Evolutionary conservation across 2,113 vertebrate species (phyloP).

Genomic region (Coryphaenoides rupestris): DNA sequence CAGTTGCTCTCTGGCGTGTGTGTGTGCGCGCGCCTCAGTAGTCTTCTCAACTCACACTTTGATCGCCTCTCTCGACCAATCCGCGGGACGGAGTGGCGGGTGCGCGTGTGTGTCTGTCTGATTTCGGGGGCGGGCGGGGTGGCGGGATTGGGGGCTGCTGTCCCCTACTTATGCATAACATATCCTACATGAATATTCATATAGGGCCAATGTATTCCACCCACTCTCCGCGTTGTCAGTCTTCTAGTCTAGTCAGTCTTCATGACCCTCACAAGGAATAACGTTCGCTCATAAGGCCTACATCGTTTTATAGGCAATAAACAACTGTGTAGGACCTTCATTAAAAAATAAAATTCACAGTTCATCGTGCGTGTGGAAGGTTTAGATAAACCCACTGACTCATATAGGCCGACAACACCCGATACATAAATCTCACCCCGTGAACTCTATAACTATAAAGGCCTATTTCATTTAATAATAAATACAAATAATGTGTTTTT

Average conservation of each 20-base stretch:
- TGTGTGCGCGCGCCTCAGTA: neutral
- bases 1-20: neutral
- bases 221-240: too few species aligned
- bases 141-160: slow-evolving; percentile 18
- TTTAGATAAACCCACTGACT: too few species aligned
- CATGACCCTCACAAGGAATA: too few species aligned
- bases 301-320: too few species aligned
- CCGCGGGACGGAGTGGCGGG: slow-evolving; percentile 14
- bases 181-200: slow-evolving; percentile 1
- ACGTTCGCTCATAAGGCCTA: too few species aligned
- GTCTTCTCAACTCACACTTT: slow-evolving; percentile 34
- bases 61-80: slow-evolving; percentile 40
- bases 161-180: slow-evolving; percentile 23
- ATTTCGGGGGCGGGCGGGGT: slow-evolving; percentile 26
- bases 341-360: too few species aligned
- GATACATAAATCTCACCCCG: too few species aligned
- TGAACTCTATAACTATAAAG: neutral
- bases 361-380: too few species aligned
- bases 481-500: neutral
- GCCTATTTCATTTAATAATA: neutral
- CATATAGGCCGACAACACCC: too few species aligned
- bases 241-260: too few species aligned
- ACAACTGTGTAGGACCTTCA: too few species aligned
- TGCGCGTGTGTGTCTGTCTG: slow-evolving; percentile 35
- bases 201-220: too few species aligned